These are phyloP conservation scores for Caenorhabditis japonica DNA, from an alignment of 2,888 invertebrate species.

Conservation along the genomic window DNA sequence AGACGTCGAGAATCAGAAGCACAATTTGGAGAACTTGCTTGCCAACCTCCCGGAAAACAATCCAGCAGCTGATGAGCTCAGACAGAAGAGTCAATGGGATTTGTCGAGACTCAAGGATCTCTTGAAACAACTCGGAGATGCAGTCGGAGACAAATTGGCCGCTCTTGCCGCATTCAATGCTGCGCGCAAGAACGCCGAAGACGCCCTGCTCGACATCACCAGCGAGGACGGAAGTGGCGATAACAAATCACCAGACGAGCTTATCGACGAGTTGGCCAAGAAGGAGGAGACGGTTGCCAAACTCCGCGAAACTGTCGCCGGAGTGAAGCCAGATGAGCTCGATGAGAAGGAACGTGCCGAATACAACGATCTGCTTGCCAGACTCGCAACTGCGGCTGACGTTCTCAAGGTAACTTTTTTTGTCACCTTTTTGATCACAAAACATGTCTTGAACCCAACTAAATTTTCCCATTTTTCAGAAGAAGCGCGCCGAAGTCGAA, in stretches of 20 bases:
- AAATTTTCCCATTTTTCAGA: no score
- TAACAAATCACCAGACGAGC: slow-evolving; percentile 47
- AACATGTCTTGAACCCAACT: no score
- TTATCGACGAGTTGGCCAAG: slow-evolving; percentile 24
- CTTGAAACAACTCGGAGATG: slow-evolving; percentile 55
- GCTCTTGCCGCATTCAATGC: slow-evolving; percentile 65
- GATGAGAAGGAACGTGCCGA: slow-evolving; percentile 55
- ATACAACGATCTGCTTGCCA: slow-evolving; percentile 53
- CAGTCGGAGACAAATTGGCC: slow-evolving; percentile 64
- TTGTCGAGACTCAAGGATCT: slow-evolving; percentile 61
- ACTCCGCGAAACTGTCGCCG: no score
- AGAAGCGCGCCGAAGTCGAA: no score
- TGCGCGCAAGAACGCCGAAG: slow-evolving; percentile 62
- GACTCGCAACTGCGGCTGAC: slow-evolving; percentile 56
- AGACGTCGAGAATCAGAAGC: slow-evolving; percentile 55
- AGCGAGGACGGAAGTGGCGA: slow-evolving; percentile 33
- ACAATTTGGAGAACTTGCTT: slow-evolving; percentile 56
- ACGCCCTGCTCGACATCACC: slow-evolving; percentile 56
- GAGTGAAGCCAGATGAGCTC: slow-evolving; percentile 44
- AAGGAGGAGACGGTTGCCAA: no score
- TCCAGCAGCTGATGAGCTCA: slow-evolving; percentile 57
- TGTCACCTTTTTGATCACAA: no score
- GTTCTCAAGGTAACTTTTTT: slow-evolving; percentile 46
- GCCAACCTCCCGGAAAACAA: slow-evolving; percentile 53
- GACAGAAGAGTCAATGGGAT: slow-evolving; percentile 62